These are phyloP conservation scores for Emydoidea blandingii DNA, from an alignment of 2,797 vertebrate species.

Conservation along the genomic window DNA sequence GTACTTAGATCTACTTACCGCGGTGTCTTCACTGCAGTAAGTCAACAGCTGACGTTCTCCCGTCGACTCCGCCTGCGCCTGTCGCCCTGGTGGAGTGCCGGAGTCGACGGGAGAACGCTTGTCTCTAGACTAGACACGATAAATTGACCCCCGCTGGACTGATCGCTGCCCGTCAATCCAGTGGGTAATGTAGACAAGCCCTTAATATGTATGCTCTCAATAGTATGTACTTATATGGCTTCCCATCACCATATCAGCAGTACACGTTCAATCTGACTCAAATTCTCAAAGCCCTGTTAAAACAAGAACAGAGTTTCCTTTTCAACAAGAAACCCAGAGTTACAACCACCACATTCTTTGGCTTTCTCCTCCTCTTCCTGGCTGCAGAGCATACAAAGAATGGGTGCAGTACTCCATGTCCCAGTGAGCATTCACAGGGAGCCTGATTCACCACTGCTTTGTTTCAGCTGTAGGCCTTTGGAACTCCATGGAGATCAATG, in stretches of 20 bases:
- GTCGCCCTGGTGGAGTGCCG: too few species aligned
- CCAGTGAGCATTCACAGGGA: not conserved
- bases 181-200: too few species aligned
- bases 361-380: not conserved
- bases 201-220: not conserved
- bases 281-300: not conserved
- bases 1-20: too few species aligned
- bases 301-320: not conserved
- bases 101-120: too few species aligned
- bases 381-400: not conserved
- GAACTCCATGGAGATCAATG: rapidly evolving
- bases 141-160: too few species aligned
- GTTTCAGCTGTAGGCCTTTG: not conserved
- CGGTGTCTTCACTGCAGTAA: too few species aligned
- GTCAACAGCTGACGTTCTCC: rapidly evolving
- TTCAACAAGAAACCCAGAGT: not conserved
- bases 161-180: too few species aligned
- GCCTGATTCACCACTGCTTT: not conserved
- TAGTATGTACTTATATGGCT: not conserved
- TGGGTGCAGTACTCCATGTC: not conserved
- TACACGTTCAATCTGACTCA: not conserved
- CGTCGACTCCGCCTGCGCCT: too few species aligned
- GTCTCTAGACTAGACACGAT: too few species aligned
- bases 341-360: not conserved
- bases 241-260: not conserved